Conservation (phyloP, 2,113 vertebrate species). For the Amphilophus citrinellus region DNA sequence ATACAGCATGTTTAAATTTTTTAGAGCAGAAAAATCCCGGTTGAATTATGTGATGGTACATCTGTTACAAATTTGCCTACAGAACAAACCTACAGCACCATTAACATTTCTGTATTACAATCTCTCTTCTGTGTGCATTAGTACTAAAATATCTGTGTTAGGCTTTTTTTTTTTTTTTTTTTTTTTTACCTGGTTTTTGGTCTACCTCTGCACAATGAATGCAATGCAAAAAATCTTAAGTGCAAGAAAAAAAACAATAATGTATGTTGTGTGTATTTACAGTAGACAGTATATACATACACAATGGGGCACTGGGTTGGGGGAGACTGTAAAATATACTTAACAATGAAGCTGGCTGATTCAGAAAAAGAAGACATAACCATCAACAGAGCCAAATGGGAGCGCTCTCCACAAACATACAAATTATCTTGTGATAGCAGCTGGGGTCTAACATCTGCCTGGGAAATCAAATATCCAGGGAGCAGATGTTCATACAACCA, state of each 20-base stretch:
- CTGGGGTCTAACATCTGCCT: slow-evolving; percentile 97
- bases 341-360: slow-evolving; percentile 53
- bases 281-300: not conserved
- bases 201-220: not conserved
- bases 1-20: not conserved
- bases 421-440: slow-evolving; percentile 94
- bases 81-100: not conserved
- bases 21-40: not conserved
- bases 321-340: slow-evolving; percentile 51
- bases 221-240: not conserved
- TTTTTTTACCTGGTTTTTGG: not conserved
- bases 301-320: slow-evolving; percentile 29
- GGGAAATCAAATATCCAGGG: slow-evolving; percentile 89
- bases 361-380: slow-evolving; percentile 71
- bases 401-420: slow-evolving; percentile 91
- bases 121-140: too few species aligned
- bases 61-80: not conserved
- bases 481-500: slow-evolving; percentile 93
- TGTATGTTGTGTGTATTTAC: not conserved
- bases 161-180: not conserved
- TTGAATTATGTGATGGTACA: not conserved
- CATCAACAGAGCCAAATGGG: slow-evolving; percentile 85
- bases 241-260: not conserved
- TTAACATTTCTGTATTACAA: not conserved
- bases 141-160: too few species aligned